A percentile compares a stretch with the other conserved stretches of the same genome.
Evolutionary conservation across 2,113 vertebrate species (phyloP).

Genomic region (Xenotilapia flavipinnis): DNA sequence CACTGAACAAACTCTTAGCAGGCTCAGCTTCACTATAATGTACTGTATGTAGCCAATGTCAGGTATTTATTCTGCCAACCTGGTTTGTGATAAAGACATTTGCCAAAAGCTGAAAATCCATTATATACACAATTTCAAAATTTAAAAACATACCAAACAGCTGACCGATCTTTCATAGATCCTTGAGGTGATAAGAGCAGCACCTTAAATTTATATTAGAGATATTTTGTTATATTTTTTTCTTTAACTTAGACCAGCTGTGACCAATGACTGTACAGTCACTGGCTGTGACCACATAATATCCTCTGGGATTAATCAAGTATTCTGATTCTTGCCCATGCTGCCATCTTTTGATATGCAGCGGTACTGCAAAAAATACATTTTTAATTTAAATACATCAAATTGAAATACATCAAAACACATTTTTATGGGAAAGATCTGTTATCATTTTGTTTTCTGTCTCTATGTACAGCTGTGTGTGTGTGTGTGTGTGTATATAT

Average conservation of each 20-base stretch:
- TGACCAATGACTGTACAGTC: neutral
- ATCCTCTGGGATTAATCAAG: neutral
- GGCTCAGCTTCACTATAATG: neutral
- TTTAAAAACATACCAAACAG: neutral
- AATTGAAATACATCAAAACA: neutral
- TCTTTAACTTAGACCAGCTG: neutral
- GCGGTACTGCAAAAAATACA: neutral
- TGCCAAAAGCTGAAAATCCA: neutral
- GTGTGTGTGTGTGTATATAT: neutral
- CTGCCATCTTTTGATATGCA: constrained; percentile 11
- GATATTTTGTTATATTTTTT: fast-evolving
- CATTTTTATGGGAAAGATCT: neutral
- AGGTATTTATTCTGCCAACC: neutral
- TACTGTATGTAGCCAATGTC: neutral
- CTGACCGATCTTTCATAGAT: neutral
- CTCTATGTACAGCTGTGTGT: neutral
- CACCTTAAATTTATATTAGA: neutral
- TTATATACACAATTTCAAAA: neutral
- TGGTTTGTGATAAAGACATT: neutral
- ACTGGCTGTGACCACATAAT: neutral
- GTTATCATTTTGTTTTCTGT: too few relatives aligned
- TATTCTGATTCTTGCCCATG: neutral
- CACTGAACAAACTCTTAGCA: neutral
- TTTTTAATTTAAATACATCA: neutral
- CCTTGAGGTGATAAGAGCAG: neutral